These are phyloP conservation scores for Sebastiscus tertius DNA, from an alignment of 2,797 vertebrate genomes.

Conservation along the genomic window DNA sequence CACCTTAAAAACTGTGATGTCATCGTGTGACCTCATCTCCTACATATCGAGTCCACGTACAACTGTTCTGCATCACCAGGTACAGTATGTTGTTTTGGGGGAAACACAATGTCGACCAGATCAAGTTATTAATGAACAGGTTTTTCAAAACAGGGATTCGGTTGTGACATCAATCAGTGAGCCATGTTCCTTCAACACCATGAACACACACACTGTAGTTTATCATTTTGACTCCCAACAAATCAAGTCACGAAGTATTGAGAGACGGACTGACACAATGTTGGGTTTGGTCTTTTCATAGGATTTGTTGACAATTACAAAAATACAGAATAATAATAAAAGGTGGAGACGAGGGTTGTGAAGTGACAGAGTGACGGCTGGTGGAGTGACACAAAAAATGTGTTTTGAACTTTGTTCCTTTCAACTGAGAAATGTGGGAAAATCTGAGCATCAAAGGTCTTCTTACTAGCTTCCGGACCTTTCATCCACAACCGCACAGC, in stretches of 20 bases:
- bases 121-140: background rate
- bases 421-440: background rate
- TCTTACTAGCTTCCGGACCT: background rate
- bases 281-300: conserved; percentile 10
- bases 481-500: background rate
- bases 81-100: background rate
- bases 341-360: background rate
- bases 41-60: conserved; percentile 3
- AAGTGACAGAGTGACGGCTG: background rate
- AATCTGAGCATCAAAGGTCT: background rate
- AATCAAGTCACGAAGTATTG: background rate
- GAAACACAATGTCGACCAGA: conserved; percentile 4
- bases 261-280: background rate
- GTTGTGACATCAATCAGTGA: background rate
- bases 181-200: background rate
- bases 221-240: background rate
- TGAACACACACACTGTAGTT: background rate
- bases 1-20: conserved; percentile 25
- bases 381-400: background rate
- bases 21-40: conserved; percentile 30
- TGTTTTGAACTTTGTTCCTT: background rate
- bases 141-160: background rate
- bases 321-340: background rate
- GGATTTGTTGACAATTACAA: background rate
- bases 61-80: conserved; percentile 25